phyloP scores from a whole-genome alignment of 35 echinoderm and acorn worm species.

The Heliocidaris erythrogramma region DNA sequence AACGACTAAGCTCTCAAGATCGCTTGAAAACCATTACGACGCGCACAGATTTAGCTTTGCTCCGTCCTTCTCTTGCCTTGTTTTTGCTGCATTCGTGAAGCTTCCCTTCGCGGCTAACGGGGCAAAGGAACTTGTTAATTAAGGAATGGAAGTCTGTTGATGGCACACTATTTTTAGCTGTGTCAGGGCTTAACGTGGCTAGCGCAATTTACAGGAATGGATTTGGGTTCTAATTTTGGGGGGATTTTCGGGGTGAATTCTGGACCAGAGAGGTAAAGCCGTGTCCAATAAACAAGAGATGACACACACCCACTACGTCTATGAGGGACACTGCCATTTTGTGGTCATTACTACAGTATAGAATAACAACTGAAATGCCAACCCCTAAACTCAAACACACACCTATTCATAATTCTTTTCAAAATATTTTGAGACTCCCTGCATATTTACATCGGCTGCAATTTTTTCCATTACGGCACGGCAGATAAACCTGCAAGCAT shows the following conservation, averaged over 20 bases:
- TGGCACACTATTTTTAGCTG: slow-evolving; percentile 28
- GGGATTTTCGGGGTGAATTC: slow-evolving; percentile 28
- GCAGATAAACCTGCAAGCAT: too few species aligned
- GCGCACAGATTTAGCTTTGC: slow-evolving; percentile 24
- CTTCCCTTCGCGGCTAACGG: neutral
- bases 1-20: slow-evolving; percentile 10
- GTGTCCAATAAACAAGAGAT: slow-evolving; percentile 43
- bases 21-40: slow-evolving; percentile 32
- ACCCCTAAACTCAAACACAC: too few species aligned
- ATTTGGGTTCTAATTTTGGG: slow-evolving; percentile 36
- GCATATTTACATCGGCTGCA: too few species aligned
- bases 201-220: slow-evolving; percentile 28
- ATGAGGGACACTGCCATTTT: neutral
- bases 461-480: too few species aligned
- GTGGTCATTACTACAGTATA: too few species aligned
- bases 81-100: neutral
- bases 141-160: slow-evolving; percentile 44
- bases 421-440: too few species aligned
- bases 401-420: too few species aligned
- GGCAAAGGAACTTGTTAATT: slow-evolving; percentile 48
- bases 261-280: neutral
- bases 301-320: slow-evolving; percentile 28
- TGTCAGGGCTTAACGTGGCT: slow-evolving; percentile 35
- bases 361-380: too few species aligned
- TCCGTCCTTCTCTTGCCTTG: neutral